phyloP scores from a whole-genome alignment of 2,797 vertebrate species.

The Rhynchonycteris naso region DNA sequence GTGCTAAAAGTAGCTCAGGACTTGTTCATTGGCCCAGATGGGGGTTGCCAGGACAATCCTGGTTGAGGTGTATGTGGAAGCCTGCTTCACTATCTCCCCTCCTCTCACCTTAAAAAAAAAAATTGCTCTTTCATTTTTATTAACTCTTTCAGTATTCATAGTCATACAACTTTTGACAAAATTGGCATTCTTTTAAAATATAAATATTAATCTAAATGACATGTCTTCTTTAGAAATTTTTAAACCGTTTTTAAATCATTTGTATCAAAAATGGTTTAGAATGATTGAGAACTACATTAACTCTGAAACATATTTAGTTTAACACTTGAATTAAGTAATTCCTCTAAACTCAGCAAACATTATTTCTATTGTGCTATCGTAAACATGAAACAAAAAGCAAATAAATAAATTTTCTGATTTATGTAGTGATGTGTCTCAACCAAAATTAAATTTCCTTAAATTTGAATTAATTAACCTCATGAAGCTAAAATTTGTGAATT shows the following conservation, averaged over 20 bases:
- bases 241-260: neutral
- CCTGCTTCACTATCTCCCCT: too few relatives aligned
- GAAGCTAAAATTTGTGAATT: neutral
- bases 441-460: neutral
- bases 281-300: neutral
- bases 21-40: too few relatives aligned
- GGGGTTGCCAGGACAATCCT: too few relatives aligned
- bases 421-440: neutral
- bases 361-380: neutral
- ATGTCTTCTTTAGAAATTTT: neutral
- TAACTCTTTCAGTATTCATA: slow-evolving; percentile 2
- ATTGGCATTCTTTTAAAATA: neutral
- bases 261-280: neutral
- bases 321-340: neutral
- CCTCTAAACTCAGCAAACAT: neutral
- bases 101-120: neutral
- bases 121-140: neutral
- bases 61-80: too few relatives aligned
- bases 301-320: slow-evolving; percentile 2
- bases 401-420: neutral
- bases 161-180: neutral
- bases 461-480: neutral
- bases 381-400: neutral
- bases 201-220: neutral
- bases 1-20: too few relatives aligned